These are phyloP conservation scores for Echinarachnius parma DNA, from an alignment of 53 echinoderm and acorn worm genomes.

Conservation along the genomic window DNA sequence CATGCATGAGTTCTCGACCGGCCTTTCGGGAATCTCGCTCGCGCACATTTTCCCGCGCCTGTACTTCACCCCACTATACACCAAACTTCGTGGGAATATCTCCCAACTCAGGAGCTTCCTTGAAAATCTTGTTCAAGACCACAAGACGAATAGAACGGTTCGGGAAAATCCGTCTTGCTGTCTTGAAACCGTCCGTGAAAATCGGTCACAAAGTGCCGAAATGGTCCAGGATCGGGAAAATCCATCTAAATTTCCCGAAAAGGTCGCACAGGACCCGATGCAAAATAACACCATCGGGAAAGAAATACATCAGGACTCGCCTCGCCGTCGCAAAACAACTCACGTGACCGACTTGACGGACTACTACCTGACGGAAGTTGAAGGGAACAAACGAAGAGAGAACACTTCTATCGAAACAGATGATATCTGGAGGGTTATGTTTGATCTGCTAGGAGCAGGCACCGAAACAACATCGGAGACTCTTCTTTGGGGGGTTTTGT, in stretches of 20 bases:
- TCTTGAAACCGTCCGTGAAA: too few relatives aligned
- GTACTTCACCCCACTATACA: constrained; percentile 47
- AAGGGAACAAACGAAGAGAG: not conserved
- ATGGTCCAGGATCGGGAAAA: too few relatives aligned
- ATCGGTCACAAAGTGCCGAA: too few relatives aligned
- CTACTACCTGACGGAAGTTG: not conserved
- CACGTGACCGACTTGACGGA: constrained; percentile 12
- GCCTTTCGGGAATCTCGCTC: constrained; percentile 33
- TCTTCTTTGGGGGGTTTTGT: constrained; percentile 47
- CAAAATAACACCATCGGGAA: too few relatives aligned
- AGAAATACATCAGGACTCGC: too few relatives aligned
- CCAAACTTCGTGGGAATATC: constrained; percentile 10
- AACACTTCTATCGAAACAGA: constrained; percentile 4
- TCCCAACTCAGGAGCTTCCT: constrained; percentile 12
- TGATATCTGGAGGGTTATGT: constrained; percentile 46
- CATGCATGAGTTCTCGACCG: constrained; percentile 3
- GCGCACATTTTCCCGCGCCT: constrained; percentile 52
- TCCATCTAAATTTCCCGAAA: too few relatives aligned
- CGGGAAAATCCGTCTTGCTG: too few relatives aligned
- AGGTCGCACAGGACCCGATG: too few relatives aligned
- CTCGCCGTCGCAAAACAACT: too few relatives aligned
- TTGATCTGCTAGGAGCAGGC: constrained; percentile 50
- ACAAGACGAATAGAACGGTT: too few relatives aligned
- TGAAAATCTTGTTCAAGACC: constrained; percentile 18
- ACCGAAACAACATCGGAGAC: constrained; percentile 53